Evolutionary conservation across 2,113 vertebrate species (phyloP), one percentile per base, ranked within the genome.

Genomic region (Monarcha castaneiventris): DNA sequence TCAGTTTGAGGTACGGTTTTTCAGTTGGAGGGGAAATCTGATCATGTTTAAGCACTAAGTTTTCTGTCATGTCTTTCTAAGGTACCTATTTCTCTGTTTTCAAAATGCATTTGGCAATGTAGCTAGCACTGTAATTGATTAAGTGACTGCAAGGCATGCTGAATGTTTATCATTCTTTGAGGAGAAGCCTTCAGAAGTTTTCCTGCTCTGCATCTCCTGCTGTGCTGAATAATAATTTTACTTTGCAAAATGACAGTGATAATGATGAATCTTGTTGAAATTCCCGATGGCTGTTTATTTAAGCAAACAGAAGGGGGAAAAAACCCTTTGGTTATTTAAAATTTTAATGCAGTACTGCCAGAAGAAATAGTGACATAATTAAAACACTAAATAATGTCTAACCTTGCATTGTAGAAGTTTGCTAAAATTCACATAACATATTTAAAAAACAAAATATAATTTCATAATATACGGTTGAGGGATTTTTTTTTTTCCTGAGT

Each of bases 401-500:
- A 84, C 7, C 9, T 90, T 74, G 18, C 7, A 49, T 10, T 68
- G 13, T 25, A 77, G 56, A 41, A 29, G 5, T 75, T 80, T 87
- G 7, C 1, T 86, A 68, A 90, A 86, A 75, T 68, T 51, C 16
- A 51, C 5, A 33, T 17, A 74, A 39, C 0, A 9, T 61, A 3
- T 81, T 75, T 56, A 19, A 83, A 72, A 94, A 84, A 1, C 7
- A 86, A 94, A 67, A 48, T 17, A 6, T 46, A 68, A 56, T 82
- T 89, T 87, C 16, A 44, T 39, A 39, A 27, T n/a, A 58, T 30
- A 27, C 1, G 0, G 0, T 46, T n/a, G 3, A 4, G 2, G 15
- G 3, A 16, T 27, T 46, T 61, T 56, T 61, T 56, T 87, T 84
- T n/a, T 3, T n/a, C n/a, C 16, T 58, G 11, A 33, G 11, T 56